Evolutionary conservation across 2,797 vertebrate genomes (phyloP).

Genomic region (Macropodus opercularis): DNA sequence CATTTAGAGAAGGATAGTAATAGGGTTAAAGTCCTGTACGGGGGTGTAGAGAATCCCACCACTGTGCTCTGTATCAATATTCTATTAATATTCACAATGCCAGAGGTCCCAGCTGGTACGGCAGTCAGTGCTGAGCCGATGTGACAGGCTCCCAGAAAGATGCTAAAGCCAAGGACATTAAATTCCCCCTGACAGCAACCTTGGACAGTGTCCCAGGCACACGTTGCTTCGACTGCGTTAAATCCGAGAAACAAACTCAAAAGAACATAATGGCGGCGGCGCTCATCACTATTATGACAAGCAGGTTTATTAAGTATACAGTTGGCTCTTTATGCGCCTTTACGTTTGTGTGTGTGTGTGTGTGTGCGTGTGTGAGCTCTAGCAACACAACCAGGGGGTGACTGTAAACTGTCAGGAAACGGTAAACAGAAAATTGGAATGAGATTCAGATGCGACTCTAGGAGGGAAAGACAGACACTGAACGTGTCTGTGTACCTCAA

Average conservation of each 20-base stretch:
- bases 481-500: too few relatives aligned
- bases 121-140: constrained; percentile 85
- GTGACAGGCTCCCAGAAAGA: constrained; percentile 85
- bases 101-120: constrained; percentile 86
- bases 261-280: constrained; percentile 81
- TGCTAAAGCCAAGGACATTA: constrained; percentile 87
- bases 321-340: constrained; percentile 53
- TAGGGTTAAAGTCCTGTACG: constrained; percentile 27
- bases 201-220: constrained; percentile 84
- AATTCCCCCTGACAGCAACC: constrained; percentile 88
- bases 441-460: constrained; percentile 27
- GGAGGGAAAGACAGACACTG: constrained; percentile 20
- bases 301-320: constrained; percentile 77
- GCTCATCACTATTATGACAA: constrained; percentile 77
- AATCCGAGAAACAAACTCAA: constrained; percentile 86
- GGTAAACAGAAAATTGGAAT: constrained; percentile 44
- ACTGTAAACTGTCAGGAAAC: constrained; percentile 62
- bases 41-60: constrained; percentile 82
- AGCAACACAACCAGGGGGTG: constrained; percentile 63
- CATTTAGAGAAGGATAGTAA: not conserved
- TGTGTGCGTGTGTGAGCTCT: constrained; percentile 32
- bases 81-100: constrained; percentile 92
- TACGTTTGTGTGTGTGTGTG: constrained; percentile 12
- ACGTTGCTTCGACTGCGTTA: constrained; percentile 73
- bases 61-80: constrained; percentile 91